phyloP scores from a whole-genome alignment of 2,113 vertebrate genomes.

The Ctenomys sociabilis region DNA sequence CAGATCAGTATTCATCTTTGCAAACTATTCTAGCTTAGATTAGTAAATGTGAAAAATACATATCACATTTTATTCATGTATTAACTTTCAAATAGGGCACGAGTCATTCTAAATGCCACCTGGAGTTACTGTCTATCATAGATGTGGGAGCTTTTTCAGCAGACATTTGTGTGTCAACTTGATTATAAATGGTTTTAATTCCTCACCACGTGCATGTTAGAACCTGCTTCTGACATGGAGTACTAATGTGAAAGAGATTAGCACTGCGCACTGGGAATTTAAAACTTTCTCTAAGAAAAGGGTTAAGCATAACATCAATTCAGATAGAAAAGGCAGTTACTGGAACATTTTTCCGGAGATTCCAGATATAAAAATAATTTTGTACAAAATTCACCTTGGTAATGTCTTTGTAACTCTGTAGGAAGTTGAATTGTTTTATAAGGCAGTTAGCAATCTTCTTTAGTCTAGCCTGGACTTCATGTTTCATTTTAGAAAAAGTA shows the following conservation, averaged over 20 bases:
- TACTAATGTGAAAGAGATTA: constrained; percentile 40
- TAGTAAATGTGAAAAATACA: constrained; percentile 7
- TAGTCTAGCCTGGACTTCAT: neutral
- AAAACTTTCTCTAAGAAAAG: neutral
- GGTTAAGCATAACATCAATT: constrained; percentile 18
- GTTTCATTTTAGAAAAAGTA: constrained; percentile 66
- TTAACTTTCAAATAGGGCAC: neutral
- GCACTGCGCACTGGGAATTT: neutral
- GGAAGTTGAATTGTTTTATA: constrained; percentile 64
- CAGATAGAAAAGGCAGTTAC: constrained; percentile 61
- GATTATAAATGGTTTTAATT: constrained; percentile 64
- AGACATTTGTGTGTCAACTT: constrained; percentile 44
- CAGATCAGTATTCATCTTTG: constrained; percentile 1
- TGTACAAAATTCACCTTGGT: constrained; percentile 49
- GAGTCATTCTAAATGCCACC: neutral
- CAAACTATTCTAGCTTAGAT: constrained; percentile 15
- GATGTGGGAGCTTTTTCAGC: constrained; percentile 7
- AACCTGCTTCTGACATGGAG: constrained; percentile 42
- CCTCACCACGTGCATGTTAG: neutral
- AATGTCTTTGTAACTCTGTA: constrained; percentile 64
- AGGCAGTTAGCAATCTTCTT: constrained; percentile 62
- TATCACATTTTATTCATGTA: neutral
- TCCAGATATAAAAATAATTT: constrained; percentile 65
- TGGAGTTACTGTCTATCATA: neutral
- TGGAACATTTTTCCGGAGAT: constrained; percentile 51